phyloP scores from a whole-genome alignment of 2,797 vertebrate genomes.

The Tolypeutes matacus region DNA sequence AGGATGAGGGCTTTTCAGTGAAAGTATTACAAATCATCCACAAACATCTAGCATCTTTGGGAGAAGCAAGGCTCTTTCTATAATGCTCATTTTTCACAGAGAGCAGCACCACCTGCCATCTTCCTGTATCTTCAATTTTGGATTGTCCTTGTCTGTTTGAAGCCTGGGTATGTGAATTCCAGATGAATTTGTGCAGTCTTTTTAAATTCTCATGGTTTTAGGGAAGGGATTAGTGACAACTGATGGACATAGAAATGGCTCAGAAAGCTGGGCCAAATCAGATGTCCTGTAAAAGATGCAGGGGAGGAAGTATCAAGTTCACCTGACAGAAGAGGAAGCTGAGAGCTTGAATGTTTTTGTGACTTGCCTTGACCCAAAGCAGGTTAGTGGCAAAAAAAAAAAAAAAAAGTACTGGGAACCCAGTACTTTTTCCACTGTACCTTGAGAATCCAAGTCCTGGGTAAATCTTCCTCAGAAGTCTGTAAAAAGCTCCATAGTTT shows the following conservation, averaged over 20 bases:
- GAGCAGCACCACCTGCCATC: conserved; percentile 49
- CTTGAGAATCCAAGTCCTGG: neutral
- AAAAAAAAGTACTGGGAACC: neutral
- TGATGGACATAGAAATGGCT: conserved; percentile 33
- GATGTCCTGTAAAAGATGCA: neutral
- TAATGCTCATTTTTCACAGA: conserved; percentile 73
- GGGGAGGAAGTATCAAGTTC: conserved; percentile 15
- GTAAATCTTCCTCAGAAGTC: too few species aligned
- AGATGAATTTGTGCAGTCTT: conserved; percentile 38
- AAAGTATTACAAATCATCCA: conserved; percentile 76
- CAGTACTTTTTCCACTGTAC: neutral
- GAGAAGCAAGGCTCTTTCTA: conserved; percentile 31
- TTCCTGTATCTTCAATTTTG: conserved; percentile 53
- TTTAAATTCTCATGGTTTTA: conserved; percentile 36
- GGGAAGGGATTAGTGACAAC: conserved; percentile 56
- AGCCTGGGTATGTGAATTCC: conserved; percentile 58
- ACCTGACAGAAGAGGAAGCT: neutral
- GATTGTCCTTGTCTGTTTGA: conserved; percentile 63
- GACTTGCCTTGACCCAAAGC: neutral
- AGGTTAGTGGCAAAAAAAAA: neutral
- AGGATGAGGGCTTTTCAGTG: conserved; percentile 67
- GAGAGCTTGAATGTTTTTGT: conserved; percentile 16
- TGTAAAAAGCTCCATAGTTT: too few species aligned
- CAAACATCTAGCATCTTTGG: conserved; percentile 57
- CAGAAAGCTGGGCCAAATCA: conserved; percentile 19